Evolutionary conservation across 1,140 invertebrate species (phyloP).

Genomic region (Ceratina japonica): DNA sequence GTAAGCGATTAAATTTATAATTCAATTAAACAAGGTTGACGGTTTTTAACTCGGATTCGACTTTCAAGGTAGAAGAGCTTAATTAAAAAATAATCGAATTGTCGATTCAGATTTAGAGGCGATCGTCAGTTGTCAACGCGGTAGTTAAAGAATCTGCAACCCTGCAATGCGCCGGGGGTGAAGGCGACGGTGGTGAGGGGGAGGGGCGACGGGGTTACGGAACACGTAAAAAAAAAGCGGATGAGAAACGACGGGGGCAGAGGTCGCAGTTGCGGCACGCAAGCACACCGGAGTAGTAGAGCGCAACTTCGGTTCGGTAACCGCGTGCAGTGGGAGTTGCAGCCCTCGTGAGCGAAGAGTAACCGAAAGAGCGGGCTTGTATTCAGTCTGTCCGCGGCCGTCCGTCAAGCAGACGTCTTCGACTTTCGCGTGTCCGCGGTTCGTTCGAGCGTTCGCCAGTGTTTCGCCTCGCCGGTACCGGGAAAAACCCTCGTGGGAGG

Average conservation of each 20-base stretch:
- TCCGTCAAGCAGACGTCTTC: constrained; percentile 61
- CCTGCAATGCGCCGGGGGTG: not conserved
- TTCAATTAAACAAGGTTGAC: too few relatives aligned
- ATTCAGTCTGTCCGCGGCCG: constrained; percentile 63
- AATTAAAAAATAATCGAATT: too few relatives aligned
- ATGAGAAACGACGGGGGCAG: not conserved
- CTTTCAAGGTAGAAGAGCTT: too few relatives aligned
- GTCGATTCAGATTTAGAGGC: too few relatives aligned
- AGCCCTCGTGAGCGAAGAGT: constrained; percentile 52
- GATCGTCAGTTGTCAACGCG: too few relatives aligned
- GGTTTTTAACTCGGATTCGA: too few relatives aligned
- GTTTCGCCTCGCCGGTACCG: constrained; percentile 5
- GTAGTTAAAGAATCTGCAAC: too few relatives aligned
- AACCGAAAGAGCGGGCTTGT: constrained; percentile 57
- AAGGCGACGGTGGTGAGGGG: not conserved
- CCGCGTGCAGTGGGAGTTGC: constrained; percentile 47
- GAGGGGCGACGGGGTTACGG: too few relatives aligned
- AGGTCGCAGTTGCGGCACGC: constrained; percentile 25
- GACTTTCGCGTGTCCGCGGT: constrained; percentile 12
- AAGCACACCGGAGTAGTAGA: constrained; percentile 27
- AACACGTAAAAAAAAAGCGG: too few relatives aligned
- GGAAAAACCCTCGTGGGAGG: constrained; percentile 23
- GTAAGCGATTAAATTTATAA: too few relatives aligned
- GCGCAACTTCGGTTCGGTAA: constrained; percentile 30
- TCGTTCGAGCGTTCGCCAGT: not conserved